Conservation (phyloP, 2,113 vertebrate species). For the Vulpes lagopus region DNA sequence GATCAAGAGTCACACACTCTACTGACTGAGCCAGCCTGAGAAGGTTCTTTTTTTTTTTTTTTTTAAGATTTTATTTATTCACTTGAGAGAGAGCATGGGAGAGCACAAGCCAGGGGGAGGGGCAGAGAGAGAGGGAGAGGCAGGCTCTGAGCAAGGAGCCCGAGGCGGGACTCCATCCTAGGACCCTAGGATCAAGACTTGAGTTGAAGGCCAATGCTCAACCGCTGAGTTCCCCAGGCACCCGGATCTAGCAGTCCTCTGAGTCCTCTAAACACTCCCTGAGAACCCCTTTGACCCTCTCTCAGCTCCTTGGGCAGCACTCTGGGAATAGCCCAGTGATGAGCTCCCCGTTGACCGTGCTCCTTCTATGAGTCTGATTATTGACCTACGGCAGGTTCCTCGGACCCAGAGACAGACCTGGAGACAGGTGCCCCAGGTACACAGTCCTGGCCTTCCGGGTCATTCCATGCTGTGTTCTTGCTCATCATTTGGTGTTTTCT, state of each 20-base stretch:
- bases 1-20: no score
- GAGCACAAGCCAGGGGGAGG: no score
- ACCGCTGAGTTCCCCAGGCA: not conserved
- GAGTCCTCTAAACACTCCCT: rapidly evolving
- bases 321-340: rapidly evolving
- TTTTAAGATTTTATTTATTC: not conserved
- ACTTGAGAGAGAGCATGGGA: not conserved
- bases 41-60: not conserved
- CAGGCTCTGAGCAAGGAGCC: no score
- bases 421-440: not conserved
- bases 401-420: not conserved
- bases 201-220: not conserved
- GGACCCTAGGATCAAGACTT: not conserved
- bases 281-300: rapidly evolving
- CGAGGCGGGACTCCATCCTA: not conserved
- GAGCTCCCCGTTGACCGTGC: rapidly evolving
- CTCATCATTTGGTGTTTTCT: not conserved
- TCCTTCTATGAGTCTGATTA: rapidly evolving
- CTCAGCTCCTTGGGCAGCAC: rapidly evolving
- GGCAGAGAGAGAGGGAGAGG: not conserved
- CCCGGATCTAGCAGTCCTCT: rapidly evolving
- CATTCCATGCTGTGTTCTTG: rapidly evolving
- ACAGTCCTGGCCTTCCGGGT: rapidly evolving
- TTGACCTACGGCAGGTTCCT: not conserved
- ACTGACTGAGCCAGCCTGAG: no score